These are phyloP conservation scores for Ptilorrhoa leucosticta DNA, from an alignment of 2,113 vertebrate genomes.

Conservation along the genomic window DNA sequence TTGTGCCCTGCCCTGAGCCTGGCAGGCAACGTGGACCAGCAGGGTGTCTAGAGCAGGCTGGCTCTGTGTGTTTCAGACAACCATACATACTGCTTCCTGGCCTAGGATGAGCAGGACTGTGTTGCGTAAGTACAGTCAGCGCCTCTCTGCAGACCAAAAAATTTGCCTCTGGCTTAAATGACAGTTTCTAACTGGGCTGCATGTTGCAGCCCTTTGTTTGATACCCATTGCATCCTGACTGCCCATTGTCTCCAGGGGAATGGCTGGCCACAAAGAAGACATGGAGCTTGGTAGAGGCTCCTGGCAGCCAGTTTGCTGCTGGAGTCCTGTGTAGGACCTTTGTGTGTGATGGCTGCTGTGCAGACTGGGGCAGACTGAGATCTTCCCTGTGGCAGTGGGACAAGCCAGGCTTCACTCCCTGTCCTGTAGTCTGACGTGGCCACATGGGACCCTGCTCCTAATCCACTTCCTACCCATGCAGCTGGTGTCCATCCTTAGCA, in stretches of 20 bases:
- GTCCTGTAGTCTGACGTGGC: rapidly evolving
- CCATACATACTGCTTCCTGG: slow-evolving; percentile 66
- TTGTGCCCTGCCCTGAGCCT: not conserved
- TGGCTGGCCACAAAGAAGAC: rapidly evolving
- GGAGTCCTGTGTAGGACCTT: not conserved
- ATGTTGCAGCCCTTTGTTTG: not conserved
- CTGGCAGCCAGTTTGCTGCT: not conserved
- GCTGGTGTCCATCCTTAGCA: slow-evolving; percentile 76
- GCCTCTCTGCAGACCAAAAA: rapidly evolving
- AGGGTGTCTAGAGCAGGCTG: not conserved
- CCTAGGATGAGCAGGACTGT: slow-evolving; percentile 72
- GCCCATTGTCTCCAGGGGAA: too few relatives aligned
- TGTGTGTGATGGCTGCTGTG: not conserved
- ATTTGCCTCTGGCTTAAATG: not conserved
- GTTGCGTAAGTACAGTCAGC: slow-evolving; percentile 32
- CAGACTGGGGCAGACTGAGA: not conserved
- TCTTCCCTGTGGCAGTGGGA: not conserved
- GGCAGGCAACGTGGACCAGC: rapidly evolving
- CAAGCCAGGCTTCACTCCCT: not conserved
- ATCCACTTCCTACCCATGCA: not conserved
- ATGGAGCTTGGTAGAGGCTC: not conserved
- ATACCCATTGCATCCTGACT: not conserved
- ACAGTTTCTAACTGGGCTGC: not conserved
- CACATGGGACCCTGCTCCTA: rapidly evolving
- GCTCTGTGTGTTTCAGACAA: slow-evolving; percentile 63